phyloP scores from a whole-genome alignment of 2,888 invertebrate species.

The Disparrhopalites patrizii region DNA sequence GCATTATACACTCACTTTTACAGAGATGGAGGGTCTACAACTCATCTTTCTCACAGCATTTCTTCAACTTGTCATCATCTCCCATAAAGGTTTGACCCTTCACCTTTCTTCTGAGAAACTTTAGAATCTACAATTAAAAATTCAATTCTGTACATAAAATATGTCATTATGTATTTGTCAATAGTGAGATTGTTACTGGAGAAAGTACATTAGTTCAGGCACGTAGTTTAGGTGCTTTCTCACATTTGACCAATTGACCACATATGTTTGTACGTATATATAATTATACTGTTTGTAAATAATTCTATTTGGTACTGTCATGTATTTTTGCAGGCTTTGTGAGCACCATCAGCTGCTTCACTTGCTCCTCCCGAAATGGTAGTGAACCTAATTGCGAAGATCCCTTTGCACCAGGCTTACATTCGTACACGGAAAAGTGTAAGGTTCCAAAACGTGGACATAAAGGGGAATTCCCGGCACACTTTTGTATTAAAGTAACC shows the following conservation, averaged over 20 bases:
- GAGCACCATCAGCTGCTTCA: conserved; percentile 54
- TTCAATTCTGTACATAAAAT: too few species aligned
- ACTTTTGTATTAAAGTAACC: conserved; percentile 57
- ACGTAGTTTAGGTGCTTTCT: too few species aligned
- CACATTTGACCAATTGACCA: too few species aligned
- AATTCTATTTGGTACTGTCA: neutral
- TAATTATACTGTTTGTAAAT: neutral
- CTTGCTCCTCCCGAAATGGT: conserved; percentile 55
- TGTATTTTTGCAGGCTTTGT: conserved; percentile 27
- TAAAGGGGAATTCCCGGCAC: conserved; percentile 56
- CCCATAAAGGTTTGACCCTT: conserved; percentile 28
- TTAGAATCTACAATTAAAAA: too few species aligned
- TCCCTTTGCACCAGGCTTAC: conserved; percentile 53
- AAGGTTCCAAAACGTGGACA: conserved; percentile 54
- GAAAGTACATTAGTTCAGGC: too few species aligned
- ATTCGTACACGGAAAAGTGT: conserved; percentile 52
- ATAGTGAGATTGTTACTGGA: too few species aligned
- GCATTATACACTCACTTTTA: too few species aligned
- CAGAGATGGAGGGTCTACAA: conserved; percentile 12
- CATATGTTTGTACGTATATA: neutral
- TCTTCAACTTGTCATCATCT: conserved; percentile 21
- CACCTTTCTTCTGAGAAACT: too few species aligned
- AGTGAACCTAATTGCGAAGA: conserved; percentile 55
- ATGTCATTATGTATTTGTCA: too few species aligned
- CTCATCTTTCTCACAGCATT: conserved; percentile 5